These are phyloP conservation scores for Lochmaea crataegi DNA, from an alignment of 2,888 invertebrate genomes.

Conservation along the genomic window DNA sequence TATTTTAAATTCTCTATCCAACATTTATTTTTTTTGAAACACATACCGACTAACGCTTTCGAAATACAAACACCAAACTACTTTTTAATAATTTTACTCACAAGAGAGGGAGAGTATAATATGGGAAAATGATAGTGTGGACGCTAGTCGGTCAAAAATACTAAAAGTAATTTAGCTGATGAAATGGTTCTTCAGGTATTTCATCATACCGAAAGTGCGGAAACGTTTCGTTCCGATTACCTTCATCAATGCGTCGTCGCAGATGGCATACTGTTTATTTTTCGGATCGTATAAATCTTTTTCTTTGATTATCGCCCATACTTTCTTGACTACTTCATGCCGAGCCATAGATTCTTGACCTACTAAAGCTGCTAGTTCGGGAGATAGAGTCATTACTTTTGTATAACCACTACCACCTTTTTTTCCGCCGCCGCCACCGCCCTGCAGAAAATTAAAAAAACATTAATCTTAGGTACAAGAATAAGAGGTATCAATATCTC, in stretches of 20 bases:
- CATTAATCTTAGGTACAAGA: too few species aligned
- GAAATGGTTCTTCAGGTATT: constrained; percentile 93
- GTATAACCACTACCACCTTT: constrained; percentile 84
- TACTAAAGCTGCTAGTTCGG: constrained; percentile 85
- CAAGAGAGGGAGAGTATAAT: neutral
- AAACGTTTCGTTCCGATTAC: constrained; percentile 93
- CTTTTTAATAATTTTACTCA: constrained; percentile 27
- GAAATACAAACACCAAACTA: constrained; percentile 42
- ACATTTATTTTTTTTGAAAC: constrained; percentile 36
- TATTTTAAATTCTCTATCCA: constrained; percentile 34
- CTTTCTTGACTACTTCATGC: constrained; percentile 89
- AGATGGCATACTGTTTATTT: constrained; percentile 94
- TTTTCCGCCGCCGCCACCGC: constrained; percentile 57
- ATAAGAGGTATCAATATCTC: too few species aligned
- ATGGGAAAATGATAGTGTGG: constrained; percentile 9
- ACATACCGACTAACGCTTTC: constrained; percentile 32
- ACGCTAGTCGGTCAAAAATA: constrained; percentile 21
- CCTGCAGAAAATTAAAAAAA: constrained; percentile 41
- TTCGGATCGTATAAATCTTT: constrained; percentile 91
- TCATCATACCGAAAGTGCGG: constrained; percentile 97
- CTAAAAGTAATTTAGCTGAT: constrained; percentile 66
- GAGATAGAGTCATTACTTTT: constrained; percentile 84
- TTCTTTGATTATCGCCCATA: constrained; percentile 92
- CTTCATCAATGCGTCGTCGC: constrained; percentile 89
- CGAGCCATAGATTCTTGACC: constrained; percentile 87